phyloP scores from a whole-genome alignment of 92 coral and sea anemone species.

The Siderastrea radians region DNA sequence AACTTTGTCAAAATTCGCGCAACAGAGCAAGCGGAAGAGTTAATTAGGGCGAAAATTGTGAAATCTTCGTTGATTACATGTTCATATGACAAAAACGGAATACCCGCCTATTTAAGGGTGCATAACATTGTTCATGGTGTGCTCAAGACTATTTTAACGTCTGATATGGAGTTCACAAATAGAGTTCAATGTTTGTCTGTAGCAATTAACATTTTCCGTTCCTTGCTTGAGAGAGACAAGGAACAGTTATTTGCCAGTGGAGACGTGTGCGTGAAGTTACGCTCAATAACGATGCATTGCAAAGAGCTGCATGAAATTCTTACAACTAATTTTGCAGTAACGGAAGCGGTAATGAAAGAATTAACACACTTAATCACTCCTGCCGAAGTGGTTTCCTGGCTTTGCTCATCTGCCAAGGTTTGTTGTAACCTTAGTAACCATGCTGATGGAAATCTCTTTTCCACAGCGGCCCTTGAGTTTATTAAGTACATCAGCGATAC shows the following conservation, averaged over 20 bases:
- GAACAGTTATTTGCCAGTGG: not conserved
- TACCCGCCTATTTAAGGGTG: not conserved
- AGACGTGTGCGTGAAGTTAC: not conserved
- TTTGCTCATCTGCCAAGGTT: not conserved
- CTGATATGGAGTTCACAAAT: not conserved
- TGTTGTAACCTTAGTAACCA: not conserved
- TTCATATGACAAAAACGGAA: not conserved
- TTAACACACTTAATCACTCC: not conserved
- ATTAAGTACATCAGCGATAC: not conserved
- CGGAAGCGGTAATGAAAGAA: not conserved
- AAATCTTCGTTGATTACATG: slow-evolving; percentile 35
- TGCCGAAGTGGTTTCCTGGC: not conserved
- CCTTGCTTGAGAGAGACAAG: not conserved
- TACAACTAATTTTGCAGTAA: not conserved
- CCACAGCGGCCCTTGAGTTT: not conserved
- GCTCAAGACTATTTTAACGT: not conserved
- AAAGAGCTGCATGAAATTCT: not conserved
- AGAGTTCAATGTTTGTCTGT: not conserved
- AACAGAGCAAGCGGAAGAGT: slow-evolving; percentile 26
- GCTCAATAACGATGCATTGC: not conserved
- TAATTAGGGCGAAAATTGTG: slow-evolving; percentile 26
- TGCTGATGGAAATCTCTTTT: not conserved
- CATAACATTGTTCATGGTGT: not conserved
- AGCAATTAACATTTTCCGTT: not conserved
- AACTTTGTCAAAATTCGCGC: slow-evolving; percentile 7